Evolutionary conservation across 2,113 vertebrate genomes (phyloP), one percentile per base, ranked within the genome.

Genomic region (Sarotherodon lohbergeri): DNA sequence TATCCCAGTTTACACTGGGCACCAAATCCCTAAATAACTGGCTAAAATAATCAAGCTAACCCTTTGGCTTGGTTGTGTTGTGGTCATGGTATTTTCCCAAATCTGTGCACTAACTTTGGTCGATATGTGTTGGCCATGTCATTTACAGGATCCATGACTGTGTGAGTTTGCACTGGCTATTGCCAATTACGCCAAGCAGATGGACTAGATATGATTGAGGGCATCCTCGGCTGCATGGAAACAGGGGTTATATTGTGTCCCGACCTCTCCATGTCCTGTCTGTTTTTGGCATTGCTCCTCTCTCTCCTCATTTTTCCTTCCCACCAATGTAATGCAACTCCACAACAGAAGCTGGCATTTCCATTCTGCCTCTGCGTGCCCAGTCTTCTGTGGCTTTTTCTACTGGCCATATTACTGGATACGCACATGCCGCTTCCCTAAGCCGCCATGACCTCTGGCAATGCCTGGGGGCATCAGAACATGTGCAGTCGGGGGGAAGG

Each of bases 401-500:
- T 50, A 46, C 84, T 56, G 22, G 83, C 86, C 63, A n/a, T 82
- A 36, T 89, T 50, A 80, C 27, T 82, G 43, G 5, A 54, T 54
- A 61, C 80, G 83, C 90, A 59, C 90, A 85, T 73, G 85, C 50
- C 81, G 34, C 86, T 55, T 87, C 66, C 59, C 19, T 11, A 2
- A 84, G 88, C 73, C 50, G 57, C 10, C 55, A 56, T 41, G 52
- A 82, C 90, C 57, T 17, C 9, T 2, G 86, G 90, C n/a, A 2
- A 61, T 22, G 84, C 89, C 86, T 85, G 13, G 0, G 17, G 92
- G 87, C 46, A 84, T 76, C 32, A 12, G 50, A 56, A 84, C 91
- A 82, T 82, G 88, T 90, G 86, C 85, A 12, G 55, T 68, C 24
- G 55, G 73, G 85, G 78, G 78, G 84, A 76, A 29, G 24, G 89